Percentiles rank a stretch among this genome's conserved stretches.
These are phyloP conservation scores for Pyrgilauda ruficollis DNA, from an alignment of 2,113 vertebrate genomes.

Conservation along the genomic window DNA sequence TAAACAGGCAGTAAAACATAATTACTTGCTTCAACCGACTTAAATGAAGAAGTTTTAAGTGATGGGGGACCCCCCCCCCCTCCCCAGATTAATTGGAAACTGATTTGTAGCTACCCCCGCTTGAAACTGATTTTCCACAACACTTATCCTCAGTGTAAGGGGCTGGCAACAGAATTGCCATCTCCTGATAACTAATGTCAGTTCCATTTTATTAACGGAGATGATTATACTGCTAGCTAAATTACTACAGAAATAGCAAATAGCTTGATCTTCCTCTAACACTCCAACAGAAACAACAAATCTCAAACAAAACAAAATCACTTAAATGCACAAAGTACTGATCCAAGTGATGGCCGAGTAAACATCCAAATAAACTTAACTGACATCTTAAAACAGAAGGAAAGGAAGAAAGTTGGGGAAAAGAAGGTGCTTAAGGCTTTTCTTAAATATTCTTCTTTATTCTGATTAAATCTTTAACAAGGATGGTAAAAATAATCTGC, in stretches of 20 bases:
- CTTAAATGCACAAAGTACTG: neutral
- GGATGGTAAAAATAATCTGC: neutral
- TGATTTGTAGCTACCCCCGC: neutral
- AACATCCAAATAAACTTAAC: neutral
- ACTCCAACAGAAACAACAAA: neutral
- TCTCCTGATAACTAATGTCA: neutral
- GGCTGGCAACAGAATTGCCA: neutral
- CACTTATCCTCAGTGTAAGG: neutral
- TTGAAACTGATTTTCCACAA: neutral
- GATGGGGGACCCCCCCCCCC: neutral
- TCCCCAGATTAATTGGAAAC: neutral
- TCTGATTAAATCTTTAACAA: neutral
- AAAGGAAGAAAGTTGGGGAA: neutral
- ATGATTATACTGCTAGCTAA: neutral
- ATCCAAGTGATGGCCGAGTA: neutral
- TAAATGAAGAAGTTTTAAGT: neutral
- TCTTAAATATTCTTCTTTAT: neutral
- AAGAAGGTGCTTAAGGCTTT: neutral
- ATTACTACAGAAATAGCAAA: neutral
- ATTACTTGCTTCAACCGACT: slow-evolving; percentile 22
- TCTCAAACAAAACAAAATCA: neutral
- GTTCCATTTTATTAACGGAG: neutral
- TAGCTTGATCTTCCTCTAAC: neutral
- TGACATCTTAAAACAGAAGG: neutral
- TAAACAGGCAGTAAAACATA: slow-evolving; percentile 41